Evolutionary conservation across 1,140 invertebrate species (phyloP).

Genomic region (Meloidogyne exigua): DNA sequence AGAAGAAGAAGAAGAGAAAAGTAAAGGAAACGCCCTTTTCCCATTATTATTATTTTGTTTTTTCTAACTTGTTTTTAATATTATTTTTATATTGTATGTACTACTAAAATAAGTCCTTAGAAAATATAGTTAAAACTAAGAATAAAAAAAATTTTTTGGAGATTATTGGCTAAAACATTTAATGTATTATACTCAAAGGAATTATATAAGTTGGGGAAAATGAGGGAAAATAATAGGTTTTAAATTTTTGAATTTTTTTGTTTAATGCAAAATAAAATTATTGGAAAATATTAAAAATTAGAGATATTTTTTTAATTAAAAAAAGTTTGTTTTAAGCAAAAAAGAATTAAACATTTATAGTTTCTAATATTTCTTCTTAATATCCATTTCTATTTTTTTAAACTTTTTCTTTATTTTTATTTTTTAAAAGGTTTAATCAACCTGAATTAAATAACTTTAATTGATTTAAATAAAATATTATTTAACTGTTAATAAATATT

Average conservation of each 20-base stretch:
- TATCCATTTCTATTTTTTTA: too few species aligned
- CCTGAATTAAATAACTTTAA: too few species aligned
- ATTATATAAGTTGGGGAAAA: conserved; percentile 8
- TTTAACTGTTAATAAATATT: conserved; percentile 6
- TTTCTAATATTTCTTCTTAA: too few species aligned
- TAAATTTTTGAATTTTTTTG: not conserved
- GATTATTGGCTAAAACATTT: conserved; percentile 29
- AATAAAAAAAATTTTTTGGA: conserved; percentile 15
- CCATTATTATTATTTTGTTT: not conserved
- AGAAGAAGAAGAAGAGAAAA: not conserved
- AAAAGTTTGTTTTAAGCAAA: too few species aligned
- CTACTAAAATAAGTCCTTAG: too few species aligned
- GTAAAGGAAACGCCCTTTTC: not conserved
- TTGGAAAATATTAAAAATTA: not conserved
- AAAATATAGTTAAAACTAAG: not conserved
- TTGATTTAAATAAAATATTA: too few species aligned
- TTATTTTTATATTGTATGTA: too few species aligned
- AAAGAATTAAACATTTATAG: too few species aligned
- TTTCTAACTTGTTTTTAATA: not conserved
- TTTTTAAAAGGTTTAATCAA: too few species aligned
- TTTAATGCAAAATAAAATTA: not conserved
- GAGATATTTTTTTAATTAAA: too few species aligned
- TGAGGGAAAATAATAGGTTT: not conserved
- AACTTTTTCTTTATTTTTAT: too few species aligned
- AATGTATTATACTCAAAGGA: conserved; percentile 19